Base-by-base conservation (phyloP, 1,140 invertebrate genomes). In the Dendrolimus punctatus region DNA sequence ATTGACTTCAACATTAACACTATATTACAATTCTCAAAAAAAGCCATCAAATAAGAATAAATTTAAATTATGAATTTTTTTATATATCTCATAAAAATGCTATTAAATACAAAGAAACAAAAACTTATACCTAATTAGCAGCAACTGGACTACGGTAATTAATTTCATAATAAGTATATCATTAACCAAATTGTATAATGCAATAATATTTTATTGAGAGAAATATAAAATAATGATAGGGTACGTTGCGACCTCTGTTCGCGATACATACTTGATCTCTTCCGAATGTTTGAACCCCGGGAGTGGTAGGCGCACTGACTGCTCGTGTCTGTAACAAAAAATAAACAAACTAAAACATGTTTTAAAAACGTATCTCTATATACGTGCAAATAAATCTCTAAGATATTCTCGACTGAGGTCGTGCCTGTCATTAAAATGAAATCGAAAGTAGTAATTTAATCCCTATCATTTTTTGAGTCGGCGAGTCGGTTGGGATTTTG, bases 231-330 rank as follows among this genome's bases (percentile, higher is more conserved):
- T 7, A 6, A 10, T 45, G 6, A 45, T 10, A 45, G n/a, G 23
- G 43, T 8, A 45, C n/a, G 6, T 9, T 8, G 5, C n/a, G 23
- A 45, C n/a, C n/a, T 9, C 43, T 9, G 23, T 8, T 45, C n/a
- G 6, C n/a, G n/a, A 40, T 49, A 63, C 67, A 58, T 67, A 86
- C 83, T 60, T 80, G 73, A 57, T 83, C 78, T 64, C 76, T 78
- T 36, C 62, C 56, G 60, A 79, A 77, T 48, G 70, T 56, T 1
- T 76, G 69, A 5, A 75, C 60, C 4, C 78, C 85, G 42, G 73
- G 83, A 46, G 87, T 85, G 53, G 87, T 85, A 49, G 89, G 84
- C 50, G 89, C 85, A 71, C 83, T 86, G 39, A 78, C 71, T 37
- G 83, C 76, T 58, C 83, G 72, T 41, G 74, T 80, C 81, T 86